These are phyloP conservation scores for Hirtodrosophila confusa DNA, from an alignment of 2,888 invertebrate species.

Conservation along the genomic window DNA sequence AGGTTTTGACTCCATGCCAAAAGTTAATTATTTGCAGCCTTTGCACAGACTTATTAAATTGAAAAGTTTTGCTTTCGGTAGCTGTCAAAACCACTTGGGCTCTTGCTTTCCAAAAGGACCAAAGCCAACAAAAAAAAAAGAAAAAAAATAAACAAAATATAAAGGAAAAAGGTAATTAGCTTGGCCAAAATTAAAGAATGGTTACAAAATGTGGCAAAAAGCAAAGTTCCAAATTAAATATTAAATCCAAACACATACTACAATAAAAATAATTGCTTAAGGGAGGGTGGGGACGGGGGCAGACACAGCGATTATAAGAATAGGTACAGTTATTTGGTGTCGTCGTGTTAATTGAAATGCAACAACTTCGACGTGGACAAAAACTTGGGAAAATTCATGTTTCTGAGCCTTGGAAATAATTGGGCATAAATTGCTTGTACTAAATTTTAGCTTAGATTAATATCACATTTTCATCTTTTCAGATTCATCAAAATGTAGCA, in stretches of 20 bases:
- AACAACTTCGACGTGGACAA: constrained; percentile 1
- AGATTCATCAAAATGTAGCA: too few relatives aligned
- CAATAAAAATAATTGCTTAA: constrained; percentile 4
- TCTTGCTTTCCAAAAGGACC: not conserved
- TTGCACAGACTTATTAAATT: constrained; percentile 27
- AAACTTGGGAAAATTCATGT: too few relatives aligned
- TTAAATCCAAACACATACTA: constrained; percentile 8
- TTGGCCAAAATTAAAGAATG: constrained; percentile 15
- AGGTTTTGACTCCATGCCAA: constrained; percentile 21
- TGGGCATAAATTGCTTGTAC: constrained; percentile 16
- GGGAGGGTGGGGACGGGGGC: too few relatives aligned
- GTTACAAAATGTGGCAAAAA: constrained; percentile 10
- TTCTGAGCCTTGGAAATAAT: not conserved
- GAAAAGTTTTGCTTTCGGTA: constrained; percentile 21
- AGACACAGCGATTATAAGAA: too few relatives aligned
- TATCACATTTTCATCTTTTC: not conserved
- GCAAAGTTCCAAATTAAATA: constrained; percentile 32
- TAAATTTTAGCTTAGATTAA: not conserved
- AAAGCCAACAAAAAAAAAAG: constrained; percentile 4
- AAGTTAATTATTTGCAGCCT: constrained; percentile 41
- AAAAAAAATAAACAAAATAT: constrained; percentile 15
- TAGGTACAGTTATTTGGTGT: constrained; percentile 7
- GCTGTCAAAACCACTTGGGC: constrained; percentile 47
- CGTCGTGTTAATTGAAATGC: constrained; percentile 29
- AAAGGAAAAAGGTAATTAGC: constrained; percentile 26